Evolutionary conservation across 2,888 invertebrate species (phyloP).

Genomic region (Scaptomyza reducta): DNA sequence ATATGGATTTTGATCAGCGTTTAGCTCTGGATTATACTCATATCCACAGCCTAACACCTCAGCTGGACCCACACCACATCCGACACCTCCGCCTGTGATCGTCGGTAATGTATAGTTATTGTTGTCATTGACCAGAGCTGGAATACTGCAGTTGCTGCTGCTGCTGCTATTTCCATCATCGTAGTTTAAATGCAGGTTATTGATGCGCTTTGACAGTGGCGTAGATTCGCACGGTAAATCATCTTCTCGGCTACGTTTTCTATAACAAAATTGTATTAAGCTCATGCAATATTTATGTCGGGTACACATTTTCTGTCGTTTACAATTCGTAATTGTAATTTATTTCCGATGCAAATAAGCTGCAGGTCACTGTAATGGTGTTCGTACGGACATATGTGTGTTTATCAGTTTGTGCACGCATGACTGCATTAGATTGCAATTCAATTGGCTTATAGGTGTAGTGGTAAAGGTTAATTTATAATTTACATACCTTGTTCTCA

Average conservation of each 20-base stretch:
- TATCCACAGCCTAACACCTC: constrained; percentile 33
- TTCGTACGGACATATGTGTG: constrained; percentile 16
- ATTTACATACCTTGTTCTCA: constrained; percentile 73
- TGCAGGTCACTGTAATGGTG: constrained; percentile 45
- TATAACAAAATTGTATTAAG: constrained; percentile 74
- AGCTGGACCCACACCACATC: constrained; percentile 29
- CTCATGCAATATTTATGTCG: background rate
- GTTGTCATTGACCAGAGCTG: constrained; percentile 57
- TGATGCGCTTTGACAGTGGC: constrained; percentile 95
- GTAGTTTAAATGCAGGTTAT: constrained; percentile 91
- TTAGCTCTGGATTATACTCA: constrained; percentile 90
- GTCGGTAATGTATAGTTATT: constrained; percentile 50
- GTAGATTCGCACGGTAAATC: constrained; percentile 90
- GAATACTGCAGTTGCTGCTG: constrained; percentile 65
- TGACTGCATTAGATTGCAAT: constrained; percentile 21
- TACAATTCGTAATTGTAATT: constrained; percentile 4
- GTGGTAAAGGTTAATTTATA: background rate
- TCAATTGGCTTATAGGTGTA: background rate
- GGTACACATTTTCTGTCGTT: background rate
- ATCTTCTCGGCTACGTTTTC: constrained; percentile 91
- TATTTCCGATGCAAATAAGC: constrained; percentile 20
- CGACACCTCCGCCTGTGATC: constrained; percentile 37
- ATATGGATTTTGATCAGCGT: constrained; percentile 91
- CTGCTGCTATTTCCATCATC: constrained; percentile 70
- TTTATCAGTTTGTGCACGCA: constrained; percentile 25